phyloP scores from a whole-genome alignment of 2,113 vertebrate genomes.

The Zapornia atra region DNA sequence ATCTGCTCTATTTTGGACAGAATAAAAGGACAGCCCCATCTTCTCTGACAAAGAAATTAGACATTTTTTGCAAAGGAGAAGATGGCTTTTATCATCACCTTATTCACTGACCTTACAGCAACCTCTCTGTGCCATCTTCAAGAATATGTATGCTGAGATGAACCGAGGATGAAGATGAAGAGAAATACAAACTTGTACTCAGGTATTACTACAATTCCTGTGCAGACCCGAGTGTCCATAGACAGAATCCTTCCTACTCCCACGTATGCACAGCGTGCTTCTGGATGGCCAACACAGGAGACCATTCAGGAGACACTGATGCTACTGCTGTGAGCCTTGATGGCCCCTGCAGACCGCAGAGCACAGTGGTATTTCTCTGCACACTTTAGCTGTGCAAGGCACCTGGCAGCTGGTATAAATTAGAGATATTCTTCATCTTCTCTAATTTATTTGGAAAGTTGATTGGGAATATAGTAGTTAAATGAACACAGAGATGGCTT shows the following conservation, averaged over 20 bases:
- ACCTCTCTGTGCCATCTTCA: not conserved
- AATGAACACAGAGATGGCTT: not conserved
- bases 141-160: not conserved
- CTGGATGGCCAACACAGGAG: not conserved
- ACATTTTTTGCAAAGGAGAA: not conserved
- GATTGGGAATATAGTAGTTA: not conserved
- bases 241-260: not conserved
- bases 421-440: not conserved
- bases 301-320: not conserved
- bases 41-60: not conserved
- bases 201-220: not conserved
- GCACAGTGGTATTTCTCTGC: not conserved
- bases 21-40: not conserved
- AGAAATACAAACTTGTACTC: not conserved
- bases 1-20: not conserved
- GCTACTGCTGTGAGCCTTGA: not conserved
- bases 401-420: not conserved
- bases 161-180: not conserved
- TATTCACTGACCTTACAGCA: not conserved
- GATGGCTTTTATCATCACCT: not conserved
- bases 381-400: not conserved
- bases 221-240: accelerated
- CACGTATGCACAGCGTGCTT: accelerated
- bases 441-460: not conserved
- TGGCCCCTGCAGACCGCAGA: not conserved